phyloP scores from a whole-genome alignment of 2,113 vertebrate species.

The Perca flavescens region DNA sequence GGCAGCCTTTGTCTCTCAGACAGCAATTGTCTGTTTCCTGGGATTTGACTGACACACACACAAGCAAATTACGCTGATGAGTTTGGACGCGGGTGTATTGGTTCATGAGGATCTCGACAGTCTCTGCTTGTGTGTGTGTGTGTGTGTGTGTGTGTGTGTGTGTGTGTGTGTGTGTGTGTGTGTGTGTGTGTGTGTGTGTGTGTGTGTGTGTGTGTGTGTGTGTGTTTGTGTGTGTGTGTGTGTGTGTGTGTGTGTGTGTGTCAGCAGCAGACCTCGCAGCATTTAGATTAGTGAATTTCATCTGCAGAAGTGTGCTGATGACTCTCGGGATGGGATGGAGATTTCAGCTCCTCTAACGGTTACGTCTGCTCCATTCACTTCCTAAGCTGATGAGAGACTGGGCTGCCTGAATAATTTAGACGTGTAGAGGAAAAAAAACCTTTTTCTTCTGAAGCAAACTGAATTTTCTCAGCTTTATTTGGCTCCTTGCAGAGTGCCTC shows the following conservation, averaged over 20 bases:
- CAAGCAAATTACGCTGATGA: slow-evolving; percentile 38
- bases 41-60: background rate
- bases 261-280: slow-evolving; percentile 12
- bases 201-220: background rate
- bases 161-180: slow-evolving; percentile 11
- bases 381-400: slow-evolving; percentile 44
- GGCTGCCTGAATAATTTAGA: slow-evolving; percentile 66
- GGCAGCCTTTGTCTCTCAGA: slow-evolving; percentile 26
- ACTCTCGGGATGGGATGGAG: slow-evolving; percentile 21
- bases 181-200: background rate
- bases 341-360: slow-evolving; percentile 53
- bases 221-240: background rate
- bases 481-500: slow-evolving; percentile 14
- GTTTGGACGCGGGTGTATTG: slow-evolving; percentile 27
- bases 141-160: background rate
- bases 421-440: slow-evolving; percentile 6
- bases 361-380: slow-evolving; percentile 44
- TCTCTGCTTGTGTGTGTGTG: background rate
- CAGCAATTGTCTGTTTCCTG: background rate
- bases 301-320: slow-evolving; percentile 40
- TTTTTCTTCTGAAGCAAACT: slow-evolving; percentile 48
- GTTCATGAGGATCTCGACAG: slow-evolving; percentile 20
- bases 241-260: slow-evolving; percentile 7
- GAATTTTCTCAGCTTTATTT: slow-evolving; percentile 38
- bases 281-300: slow-evolving; percentile 24